phyloP scores from a whole-genome alignment of 1,140 invertebrate species.

The Drosophila teissieri region DNA sequence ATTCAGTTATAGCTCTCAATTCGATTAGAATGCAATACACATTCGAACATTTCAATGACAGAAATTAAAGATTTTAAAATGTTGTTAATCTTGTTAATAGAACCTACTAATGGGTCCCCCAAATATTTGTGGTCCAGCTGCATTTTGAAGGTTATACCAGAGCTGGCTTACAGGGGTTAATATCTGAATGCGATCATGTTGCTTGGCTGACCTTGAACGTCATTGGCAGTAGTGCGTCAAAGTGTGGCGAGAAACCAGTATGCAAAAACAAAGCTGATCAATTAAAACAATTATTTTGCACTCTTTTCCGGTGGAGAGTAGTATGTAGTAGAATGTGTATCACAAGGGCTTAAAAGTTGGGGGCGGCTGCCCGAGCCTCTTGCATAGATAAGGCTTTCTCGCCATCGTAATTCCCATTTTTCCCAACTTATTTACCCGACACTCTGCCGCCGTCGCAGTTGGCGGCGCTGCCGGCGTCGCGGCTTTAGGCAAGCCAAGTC shows the following conservation, averaged over 20 bases:
- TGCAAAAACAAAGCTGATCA: slow-evolving; percentile 52
- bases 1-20: no score
- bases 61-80: no score
- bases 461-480: neutral
- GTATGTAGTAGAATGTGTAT: neutral
- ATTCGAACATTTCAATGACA: no score
- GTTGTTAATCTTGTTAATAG: neutral
- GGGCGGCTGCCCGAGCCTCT: neutral
- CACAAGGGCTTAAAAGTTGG: slow-evolving; percentile 7
- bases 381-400: slow-evolving; percentile 8
- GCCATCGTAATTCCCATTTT: neutral
- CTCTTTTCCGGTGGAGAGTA: slow-evolving; percentile 18
- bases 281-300: slow-evolving; percentile 46
- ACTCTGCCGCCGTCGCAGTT: slow-evolving; percentile 13
- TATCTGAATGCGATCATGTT: slow-evolving; percentile 15
- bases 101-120: no score
- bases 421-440: neutral
- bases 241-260: slow-evolving; percentile 36
- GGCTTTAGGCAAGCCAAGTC: slow-evolving; percentile 41
- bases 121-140: no score
- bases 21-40: no score
- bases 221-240: slow-evolving; percentile 64
- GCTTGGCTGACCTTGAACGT: slow-evolving; percentile 60
- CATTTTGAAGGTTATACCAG: neutral
- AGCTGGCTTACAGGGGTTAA: slow-evolving; percentile 11